Conservation (phyloP, 2,113 vertebrate genomes). For the Laterallus jamaicensis region DNA sequence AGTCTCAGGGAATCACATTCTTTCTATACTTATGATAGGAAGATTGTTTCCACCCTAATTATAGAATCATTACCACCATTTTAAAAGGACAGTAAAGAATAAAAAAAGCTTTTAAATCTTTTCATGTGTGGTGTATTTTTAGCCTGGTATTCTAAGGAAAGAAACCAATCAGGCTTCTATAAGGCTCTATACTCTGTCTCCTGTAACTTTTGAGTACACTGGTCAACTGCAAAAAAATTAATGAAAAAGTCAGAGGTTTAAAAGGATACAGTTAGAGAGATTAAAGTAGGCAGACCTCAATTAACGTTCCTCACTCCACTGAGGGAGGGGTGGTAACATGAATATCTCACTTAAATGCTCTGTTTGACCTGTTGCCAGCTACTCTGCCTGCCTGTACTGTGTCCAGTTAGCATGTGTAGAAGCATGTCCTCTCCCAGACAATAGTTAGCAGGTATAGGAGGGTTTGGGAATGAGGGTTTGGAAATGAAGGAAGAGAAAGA, state of each 20-base stretch:
- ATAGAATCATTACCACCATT: neutral
- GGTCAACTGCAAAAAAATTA: neutral
- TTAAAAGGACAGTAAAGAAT: neutral
- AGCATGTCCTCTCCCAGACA: neutral
- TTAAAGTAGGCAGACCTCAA: neutral
- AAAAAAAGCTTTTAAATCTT: neutral
- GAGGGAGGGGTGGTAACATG: neutral
- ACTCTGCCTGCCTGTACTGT: neutral
- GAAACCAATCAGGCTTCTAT: neutral
- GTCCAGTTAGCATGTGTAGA: neutral
- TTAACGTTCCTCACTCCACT: neutral
- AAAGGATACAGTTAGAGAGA: neutral
- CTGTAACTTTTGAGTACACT: neutral
- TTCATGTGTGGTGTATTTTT: neutral
- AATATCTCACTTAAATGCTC: neutral
- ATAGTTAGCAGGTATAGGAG: neutral
- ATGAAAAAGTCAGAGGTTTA: neutral
- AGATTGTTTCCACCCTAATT: neutral
- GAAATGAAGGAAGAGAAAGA: neutral
- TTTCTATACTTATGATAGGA: neutral
- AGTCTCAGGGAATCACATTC: neutral
- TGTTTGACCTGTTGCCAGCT: neutral
- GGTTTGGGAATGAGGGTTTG: neutral
- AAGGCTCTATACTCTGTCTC: neutral
- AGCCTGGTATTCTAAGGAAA: neutral